Base-by-base conservation (phyloP, 2,888 invertebrate genomes). In the Pseudoips prasinana region DNA sequence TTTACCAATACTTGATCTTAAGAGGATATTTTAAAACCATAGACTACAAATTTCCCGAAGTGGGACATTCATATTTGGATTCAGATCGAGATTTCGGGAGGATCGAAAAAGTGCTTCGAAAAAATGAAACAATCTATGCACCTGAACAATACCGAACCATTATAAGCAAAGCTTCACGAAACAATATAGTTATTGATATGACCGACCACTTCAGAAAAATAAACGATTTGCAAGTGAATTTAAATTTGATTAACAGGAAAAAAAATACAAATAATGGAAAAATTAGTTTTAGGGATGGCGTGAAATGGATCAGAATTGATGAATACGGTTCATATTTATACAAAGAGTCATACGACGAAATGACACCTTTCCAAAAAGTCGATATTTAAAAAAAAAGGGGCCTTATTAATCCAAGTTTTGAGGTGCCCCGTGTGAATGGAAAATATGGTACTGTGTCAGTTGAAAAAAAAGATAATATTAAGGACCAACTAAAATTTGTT, bases 31-130 rank as follows among this genome's bases (percentile, higher is more conserved):
- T 59, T 38, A 50, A 63, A 38, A 33, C 39, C 7, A 61, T 62
- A 10, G 61, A 66, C 23, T 61, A 69, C 38, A 66, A 70, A 46
- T 67, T 65, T 46, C 64, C 66, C 3, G 64, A 59, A 38, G 66
- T 65, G 11, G 66, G 63, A 7, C 61, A 66, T 46, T 55, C 53
- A 5, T 67, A 58, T 46, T 36, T 68, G 22, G 68, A 70, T 42
- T 64, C 59, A 9, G 66, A 67, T 33, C 18, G 64, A 36, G 63
- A 71, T 53, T 67, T 67, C 52, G 62, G 63, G 20, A 32, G 52
- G 11, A 64, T 64, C 18, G 59, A 67, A 49, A 68, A 65, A 36
- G 39, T 53, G 20, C 29, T 68, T 10, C 40, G 61, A 25, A 58
- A 50, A 34, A 47, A 65, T 47, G 59, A 56, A 28, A 33, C 55